These are phyloP conservation scores for Stichopus chloronotus DNA, from an alignment of 35 echinoderm and acorn worm genomes.

Conservation along the genomic window DNA sequence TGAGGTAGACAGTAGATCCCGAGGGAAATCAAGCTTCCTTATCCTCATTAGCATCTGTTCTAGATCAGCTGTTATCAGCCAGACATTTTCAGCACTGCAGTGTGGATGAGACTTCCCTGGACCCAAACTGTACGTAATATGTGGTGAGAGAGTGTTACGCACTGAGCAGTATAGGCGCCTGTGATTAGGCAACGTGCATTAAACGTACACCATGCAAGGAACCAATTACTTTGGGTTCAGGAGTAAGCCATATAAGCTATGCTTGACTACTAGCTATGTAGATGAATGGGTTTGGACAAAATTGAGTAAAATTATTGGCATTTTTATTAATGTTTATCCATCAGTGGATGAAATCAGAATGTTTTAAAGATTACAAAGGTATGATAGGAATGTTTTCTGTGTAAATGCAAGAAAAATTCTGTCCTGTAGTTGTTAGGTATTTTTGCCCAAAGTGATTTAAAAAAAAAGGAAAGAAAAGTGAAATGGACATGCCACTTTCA, in stretches of 20 bases:
- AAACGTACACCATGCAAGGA: slow-evolving; percentile 22
- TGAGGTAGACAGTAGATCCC: slow-evolving; percentile 43
- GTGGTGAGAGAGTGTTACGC: not conserved
- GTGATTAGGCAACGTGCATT: slow-evolving; percentile 25
- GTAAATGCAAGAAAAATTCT: too few relatives aligned
- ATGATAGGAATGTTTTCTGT: too few relatives aligned
- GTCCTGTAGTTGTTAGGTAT: too few relatives aligned
- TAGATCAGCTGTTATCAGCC: slow-evolving; percentile 42
- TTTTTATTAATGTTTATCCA: not conserved
- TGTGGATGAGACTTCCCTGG: not conserved
- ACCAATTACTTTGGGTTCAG: slow-evolving; percentile 41
- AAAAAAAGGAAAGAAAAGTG: too few relatives aligned
- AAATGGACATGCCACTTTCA: too few relatives aligned
- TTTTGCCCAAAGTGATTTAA: too few relatives aligned
- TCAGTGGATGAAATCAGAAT: too few relatives aligned
- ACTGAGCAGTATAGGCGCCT: slow-evolving; percentile 32
- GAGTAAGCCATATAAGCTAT: slow-evolving; percentile 19
- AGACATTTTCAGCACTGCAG: slow-evolving; percentile 27
- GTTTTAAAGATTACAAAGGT: too few relatives aligned
- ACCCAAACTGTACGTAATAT: not conserved
- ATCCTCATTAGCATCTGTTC: slow-evolving; percentile 53
- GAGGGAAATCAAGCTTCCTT: slow-evolving; percentile 39
- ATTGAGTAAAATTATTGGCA: not conserved
- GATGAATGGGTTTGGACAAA: not conserved
- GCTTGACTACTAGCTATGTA: slow-evolving; percentile 1